phyloP scores from a whole-genome alignment of 2,113 vertebrate genomes.

The Anoura caudifer region DNA sequence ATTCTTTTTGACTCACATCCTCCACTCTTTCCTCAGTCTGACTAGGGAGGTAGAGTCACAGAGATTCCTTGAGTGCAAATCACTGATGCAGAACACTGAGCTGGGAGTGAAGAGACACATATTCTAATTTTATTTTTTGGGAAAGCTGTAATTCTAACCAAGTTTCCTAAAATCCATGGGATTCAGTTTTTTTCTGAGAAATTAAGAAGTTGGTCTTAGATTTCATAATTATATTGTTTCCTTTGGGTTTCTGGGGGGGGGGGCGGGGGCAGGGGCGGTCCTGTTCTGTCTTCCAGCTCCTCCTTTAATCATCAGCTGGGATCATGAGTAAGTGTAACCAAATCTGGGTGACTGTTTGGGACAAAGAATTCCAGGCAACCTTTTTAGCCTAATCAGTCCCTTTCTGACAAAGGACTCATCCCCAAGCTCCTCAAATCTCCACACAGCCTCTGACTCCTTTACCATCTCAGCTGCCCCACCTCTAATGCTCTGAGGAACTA shows the following conservation, averaged over 20 bases:
- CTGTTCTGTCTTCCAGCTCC: neutral
- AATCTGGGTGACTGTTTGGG: neutral
- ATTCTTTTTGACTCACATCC: neutral
- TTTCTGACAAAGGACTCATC: neutral
- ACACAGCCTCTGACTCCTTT: neutral
- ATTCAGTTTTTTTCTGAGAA: neutral
- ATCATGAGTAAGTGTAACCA: neutral
- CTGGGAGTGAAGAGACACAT: neutral
- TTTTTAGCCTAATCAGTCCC: neutral
- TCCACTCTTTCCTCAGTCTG: neutral
- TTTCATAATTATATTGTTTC: neutral
- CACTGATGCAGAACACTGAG: neutral
- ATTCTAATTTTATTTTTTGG: neutral
- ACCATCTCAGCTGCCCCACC: neutral
- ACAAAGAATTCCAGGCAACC: conserved; percentile 27
- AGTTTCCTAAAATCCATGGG: neutral
- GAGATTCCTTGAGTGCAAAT: neutral
- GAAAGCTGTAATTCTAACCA: neutral
- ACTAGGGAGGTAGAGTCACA: neutral
- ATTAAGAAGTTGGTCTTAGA: neutral
- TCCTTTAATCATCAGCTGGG: neutral
- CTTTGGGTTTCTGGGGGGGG: neutral
- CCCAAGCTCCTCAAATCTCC: neutral
- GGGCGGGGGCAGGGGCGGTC: neutral
- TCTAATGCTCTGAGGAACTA: neutral